Conservation (phyloP, 2,113 vertebrate genomes). For the Microcebus griseorufus region DNA sequence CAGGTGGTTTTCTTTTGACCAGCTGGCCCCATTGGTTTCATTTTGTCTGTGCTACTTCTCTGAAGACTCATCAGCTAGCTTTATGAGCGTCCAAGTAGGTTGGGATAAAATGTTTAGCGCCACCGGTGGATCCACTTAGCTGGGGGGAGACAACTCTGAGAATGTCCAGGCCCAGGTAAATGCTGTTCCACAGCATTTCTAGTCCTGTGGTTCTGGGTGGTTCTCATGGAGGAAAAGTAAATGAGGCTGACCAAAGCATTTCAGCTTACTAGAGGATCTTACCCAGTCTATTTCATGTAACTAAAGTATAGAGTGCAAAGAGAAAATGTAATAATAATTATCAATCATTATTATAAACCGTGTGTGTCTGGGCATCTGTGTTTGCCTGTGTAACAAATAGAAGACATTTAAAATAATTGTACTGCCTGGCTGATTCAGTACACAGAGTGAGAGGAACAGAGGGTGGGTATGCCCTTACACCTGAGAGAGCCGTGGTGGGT, state of each 20-base stretch:
- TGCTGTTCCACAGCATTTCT: not conserved
- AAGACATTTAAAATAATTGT: not conserved
- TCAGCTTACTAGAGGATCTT: not conserved
- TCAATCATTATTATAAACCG: not conserved
- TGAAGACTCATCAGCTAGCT: slow-evolving; percentile 41
- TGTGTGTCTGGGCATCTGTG: not conserved
- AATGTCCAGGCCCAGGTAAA: slow-evolving; percentile 17
- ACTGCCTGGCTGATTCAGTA: not conserved
- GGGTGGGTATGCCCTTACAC: fast-evolving
- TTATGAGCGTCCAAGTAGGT: slow-evolving; percentile 22
- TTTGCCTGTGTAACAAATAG: not conserved
- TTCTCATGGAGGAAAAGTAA: not conserved
- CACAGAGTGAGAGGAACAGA: not conserved
- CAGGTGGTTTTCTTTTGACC: slow-evolving; percentile 12
- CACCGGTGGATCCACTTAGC: slow-evolving; percentile 19
- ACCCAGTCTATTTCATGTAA: not conserved
- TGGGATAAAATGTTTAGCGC: slow-evolving; percentile 40
- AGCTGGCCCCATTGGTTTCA: not conserved
- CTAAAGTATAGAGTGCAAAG: not conserved
- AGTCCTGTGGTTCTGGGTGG: not conserved
- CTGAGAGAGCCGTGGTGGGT: fast-evolving
- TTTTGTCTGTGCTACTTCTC: not conserved
- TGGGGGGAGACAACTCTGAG: not conserved
- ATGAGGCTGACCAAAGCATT: not conserved
- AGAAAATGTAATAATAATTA: not conserved